Evolutionary conservation across 2,888 invertebrate species (phyloP).

Genomic region (Penaeus monodon): DNA sequence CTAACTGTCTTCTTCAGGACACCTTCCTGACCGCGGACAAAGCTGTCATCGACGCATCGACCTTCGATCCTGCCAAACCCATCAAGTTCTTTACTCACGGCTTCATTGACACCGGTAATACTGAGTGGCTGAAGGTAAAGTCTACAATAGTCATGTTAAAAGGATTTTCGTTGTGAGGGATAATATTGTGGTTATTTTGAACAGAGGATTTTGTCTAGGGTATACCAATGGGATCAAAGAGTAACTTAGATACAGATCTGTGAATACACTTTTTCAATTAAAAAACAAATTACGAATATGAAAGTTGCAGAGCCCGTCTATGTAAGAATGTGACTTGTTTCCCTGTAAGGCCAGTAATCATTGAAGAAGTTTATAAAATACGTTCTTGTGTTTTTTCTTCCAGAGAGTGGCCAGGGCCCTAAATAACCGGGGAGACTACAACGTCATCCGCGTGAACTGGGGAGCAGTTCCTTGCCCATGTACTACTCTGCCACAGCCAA

Average conservation of each 20-base stretch:
- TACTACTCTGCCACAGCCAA: conserved; percentile 91
- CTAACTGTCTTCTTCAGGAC: conserved; percentile 20
- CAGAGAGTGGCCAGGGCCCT: conserved; percentile 85
- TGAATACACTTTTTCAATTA: no score
- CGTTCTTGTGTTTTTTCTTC: conserved; percentile 2
- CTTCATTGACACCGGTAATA: conserved; percentile 87
- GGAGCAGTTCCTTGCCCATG: conserved; percentile 84
- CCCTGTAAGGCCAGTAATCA: no score
- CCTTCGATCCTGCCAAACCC: conserved; percentile 78
- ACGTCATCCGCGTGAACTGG: conserved; percentile 88
- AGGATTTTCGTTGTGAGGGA: no score
- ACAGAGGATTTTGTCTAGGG: no score
- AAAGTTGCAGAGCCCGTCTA: no score
- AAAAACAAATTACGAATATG: no score
- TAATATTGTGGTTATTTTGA: no score
- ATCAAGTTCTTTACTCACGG: conserved; percentile 90
- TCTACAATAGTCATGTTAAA: neutral
- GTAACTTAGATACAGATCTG: no score
- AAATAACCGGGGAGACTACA: conserved; percentile 82
- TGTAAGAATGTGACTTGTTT: no score
- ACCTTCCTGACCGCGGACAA: conserved; percentile 40
- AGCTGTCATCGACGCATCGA: conserved; percentile 34
- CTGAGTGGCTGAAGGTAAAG: conserved; percentile 81
- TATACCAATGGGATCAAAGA: no score
- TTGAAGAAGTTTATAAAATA: neutral